Evolutionary conservation across 1,140 invertebrate species (phyloP).

Genomic region (Bombus affinis): DNA sequence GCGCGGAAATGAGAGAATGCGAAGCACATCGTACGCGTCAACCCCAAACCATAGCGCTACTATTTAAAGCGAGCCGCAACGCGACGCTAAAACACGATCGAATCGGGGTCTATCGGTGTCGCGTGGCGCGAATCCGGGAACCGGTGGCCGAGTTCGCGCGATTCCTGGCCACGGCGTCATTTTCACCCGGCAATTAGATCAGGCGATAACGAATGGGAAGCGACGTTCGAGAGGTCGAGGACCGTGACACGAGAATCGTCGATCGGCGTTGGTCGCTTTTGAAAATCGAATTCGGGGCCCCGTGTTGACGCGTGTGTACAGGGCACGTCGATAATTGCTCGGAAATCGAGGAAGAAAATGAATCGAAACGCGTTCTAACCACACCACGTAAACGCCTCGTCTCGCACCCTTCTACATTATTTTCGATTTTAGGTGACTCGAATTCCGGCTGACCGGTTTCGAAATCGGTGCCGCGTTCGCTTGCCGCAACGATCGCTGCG

Average conservation of each 20-base stretch:
- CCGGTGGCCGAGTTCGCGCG: slow-evolving; percentile 45
- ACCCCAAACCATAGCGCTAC: background rate
- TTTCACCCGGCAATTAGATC: slow-evolving; percentile 76
- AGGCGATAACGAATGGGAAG: slow-evolving; percentile 67
- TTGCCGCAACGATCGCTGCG: slow-evolving; percentile 2
- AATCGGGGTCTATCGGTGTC: background rate
- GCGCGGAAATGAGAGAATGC: background rate
- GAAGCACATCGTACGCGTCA: too few species aligned
- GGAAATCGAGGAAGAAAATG: slow-evolving; percentile 69
- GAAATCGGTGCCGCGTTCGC: background rate
- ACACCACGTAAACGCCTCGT: background rate
- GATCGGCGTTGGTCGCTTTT: slow-evolving; percentile 6
- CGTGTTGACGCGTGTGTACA: slow-evolving; percentile 10
- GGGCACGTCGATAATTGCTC: slow-evolving; percentile 62
- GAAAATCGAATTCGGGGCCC: slow-evolving; percentile 61
- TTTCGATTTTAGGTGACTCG: slow-evolving; percentile 18
- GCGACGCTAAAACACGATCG: background rate
- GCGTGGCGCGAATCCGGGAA: slow-evolving; percentile 9
- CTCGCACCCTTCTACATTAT: background rate
- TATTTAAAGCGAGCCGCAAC: background rate
- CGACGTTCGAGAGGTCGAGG: slow-evolving; percentile 1
- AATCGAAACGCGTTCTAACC: slow-evolving; percentile 52
- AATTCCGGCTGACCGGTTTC: slow-evolving; percentile 12
- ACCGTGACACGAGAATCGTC: background rate
- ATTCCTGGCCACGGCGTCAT: slow-evolving; percentile 73